Evolutionary conservation across 2,113 vertebrate genomes (phyloP), one percentile per base, ranked within the genome.

Genomic region (Poicephalus meyeri): DNA sequence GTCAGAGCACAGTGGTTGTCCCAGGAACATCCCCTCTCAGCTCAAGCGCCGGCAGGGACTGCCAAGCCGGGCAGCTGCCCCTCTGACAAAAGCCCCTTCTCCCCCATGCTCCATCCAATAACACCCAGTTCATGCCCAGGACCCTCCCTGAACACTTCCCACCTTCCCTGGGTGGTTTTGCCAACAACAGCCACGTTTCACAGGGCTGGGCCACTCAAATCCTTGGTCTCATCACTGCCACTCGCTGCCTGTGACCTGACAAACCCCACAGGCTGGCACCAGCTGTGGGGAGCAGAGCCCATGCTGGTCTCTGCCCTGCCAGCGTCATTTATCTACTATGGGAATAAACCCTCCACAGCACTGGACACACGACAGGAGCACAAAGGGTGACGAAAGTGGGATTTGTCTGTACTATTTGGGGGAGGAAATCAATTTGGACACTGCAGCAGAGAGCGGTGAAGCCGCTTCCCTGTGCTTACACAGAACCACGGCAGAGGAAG

Each of bases 101-200:
- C 6, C 12, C 19, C 15, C 50, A 39, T 19, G 41, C 13, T 21
- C 12, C 70, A 41, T 2, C 55, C 85, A 70, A 35, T 4, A 11
- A 66, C 80, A 52, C 8, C 29, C 77, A 66, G 41, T 4, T 60
- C 0, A 6, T 19, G 42, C 39, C 1, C 28, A 41, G 44, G 69
- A 47, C 1, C 0, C 1, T 25, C 14, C 70, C 3, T 2, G 0
- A 68, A 44, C 33, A 18, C 17, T 5, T 35, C 39, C 58, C 35
- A 56, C 49, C 72, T n/a, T 65, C 44, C 21, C 52, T 2, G 2
- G 14, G 10, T 21, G 39, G 16, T 31, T 85, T 9, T 35, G 55
- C 37, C 61, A 46, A 50, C 8, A 7, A 19, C 0, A 6, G 44
- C 37, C 3, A 1, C 1, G 0, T 31, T 65, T 8, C 74, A 41